Percentiles rank a stretch among this genome's conserved stretches.
Evolutionary conservation across 2,888 invertebrate species (phyloP).

Genomic region (Clostera curtula): DNA sequence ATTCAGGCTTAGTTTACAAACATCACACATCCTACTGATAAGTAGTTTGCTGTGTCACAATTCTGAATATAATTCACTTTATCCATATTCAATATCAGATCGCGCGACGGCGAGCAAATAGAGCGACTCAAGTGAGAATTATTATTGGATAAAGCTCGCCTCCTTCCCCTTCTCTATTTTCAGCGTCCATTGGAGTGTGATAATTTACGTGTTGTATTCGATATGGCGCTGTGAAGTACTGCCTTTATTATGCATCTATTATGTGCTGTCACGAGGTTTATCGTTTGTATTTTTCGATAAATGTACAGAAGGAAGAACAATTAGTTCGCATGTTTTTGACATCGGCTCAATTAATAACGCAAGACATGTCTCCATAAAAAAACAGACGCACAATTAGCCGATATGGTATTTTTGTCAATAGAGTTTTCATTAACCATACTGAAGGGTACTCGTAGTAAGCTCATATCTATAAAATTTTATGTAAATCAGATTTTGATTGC

Average conservation of each 20-base stretch:
- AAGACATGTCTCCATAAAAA: too few species aligned
- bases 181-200: slow-evolving; percentile 50
- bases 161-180: slow-evolving; percentile 62
- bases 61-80: slow-evolving; percentile 69
- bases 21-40: too few species aligned
- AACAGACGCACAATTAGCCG: too few species aligned
- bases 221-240: slow-evolving; percentile 40
- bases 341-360: too few species aligned
- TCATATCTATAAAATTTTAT: too few species aligned
- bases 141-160: slow-evolving; percentile 68
- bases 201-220: slow-evolving; percentile 60
- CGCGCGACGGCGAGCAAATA: slow-evolving; percentile 68
- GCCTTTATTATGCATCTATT: slow-evolving; percentile 28
- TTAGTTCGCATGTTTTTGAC: too few species aligned
- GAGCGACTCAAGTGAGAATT: slow-evolving; percentile 70
- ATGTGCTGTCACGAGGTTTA: slow-evolving; percentile 3
- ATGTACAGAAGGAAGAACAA: background rate
- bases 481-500: too few species aligned
- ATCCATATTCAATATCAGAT: slow-evolving; percentile 73
- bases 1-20: too few species aligned
- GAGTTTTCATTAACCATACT: too few species aligned
- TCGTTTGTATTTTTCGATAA: slow-evolving; percentile 10
- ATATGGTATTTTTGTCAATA: too few species aligned
- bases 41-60: too few species aligned
- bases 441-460: too few species aligned